Evolutionary conservation across 2,113 vertebrate genomes (phyloP), one percentile per base, ranked within the genome.

Genomic region (Merops nubicus): DNA sequence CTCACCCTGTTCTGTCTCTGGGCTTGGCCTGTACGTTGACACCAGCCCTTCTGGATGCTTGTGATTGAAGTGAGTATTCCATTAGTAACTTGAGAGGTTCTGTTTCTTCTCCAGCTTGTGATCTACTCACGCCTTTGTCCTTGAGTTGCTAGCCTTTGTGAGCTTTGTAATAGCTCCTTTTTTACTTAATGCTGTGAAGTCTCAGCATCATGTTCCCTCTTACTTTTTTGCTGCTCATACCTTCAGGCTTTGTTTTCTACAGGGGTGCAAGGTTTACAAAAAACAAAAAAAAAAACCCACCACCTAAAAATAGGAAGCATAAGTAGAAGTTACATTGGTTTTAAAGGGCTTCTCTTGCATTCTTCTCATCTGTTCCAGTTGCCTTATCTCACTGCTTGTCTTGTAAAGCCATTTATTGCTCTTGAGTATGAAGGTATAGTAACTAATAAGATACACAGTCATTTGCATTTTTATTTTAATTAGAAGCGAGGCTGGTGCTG

Each of bases 391-490:
- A 15, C 33, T 87, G 33, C 50, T 84, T 88, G 59, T 78, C 60
- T 69, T 91, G 42, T 91, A 78, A 92, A 87, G 51, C 83, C 75
- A 50, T 94, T 93, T 94, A 50, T 45, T 85, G n/a, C 59, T 91
- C 20, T 72, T 0, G 0, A 93, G 33, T 76, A 68, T 67, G 34
- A 63, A 87, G 42, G 60, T 72, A 11, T 72, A 63, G 56, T 59
- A 75, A 67, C 68, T 83, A 92, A 54, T 85, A 83, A 80, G 17
- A 57, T 92, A 70, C 0, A 6, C 31, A 86, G 50, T 88, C 40
- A 74, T 92, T 95, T 95, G 67, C 95, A 81, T 96, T 93, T 93
- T 78, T 36, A 85, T 92, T 96, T 87, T 96, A 78, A 89, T 91
- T 89, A 84, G 80, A 72, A 93, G 36, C 33, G 54, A 23, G 1